Conservation (phyloP, 1,140 invertebrate genomes). For the Bombyx mori region ASM3026992v2 NC_085117.1:8447001-8447500, state of each 20-base stretch:
- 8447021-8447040: too few species aligned
- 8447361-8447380: slow-evolving; percentile 11
- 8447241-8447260: slow-evolving; percentile 30
- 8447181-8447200: slow-evolving; percentile 14
- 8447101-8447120: too few species aligned
- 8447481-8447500: background rate
- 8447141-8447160: too few species aligned
- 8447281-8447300: slow-evolving; percentile 23
- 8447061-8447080: too few species aligned
- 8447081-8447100: too few species aligned
- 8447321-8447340: slow-evolving; percentile 31
- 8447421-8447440: slow-evolving; percentile 6
- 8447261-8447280: slow-evolving; percentile 43
- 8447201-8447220: slow-evolving; percentile 21
- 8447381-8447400: slow-evolving; percentile 7
- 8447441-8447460: slow-evolving; percentile 32
- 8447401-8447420: background rate
- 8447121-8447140: too few species aligned
- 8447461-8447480: background rate
- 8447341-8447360: slow-evolving; percentile 32
- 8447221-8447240: slow-evolving; percentile 25
- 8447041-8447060: too few species aligned
- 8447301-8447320: slow-evolving; percentile 32
- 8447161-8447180: background rate
- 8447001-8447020: too few species aligned